A percentile compares a stretch with the other conserved stretches of the same genome.
Conservation (phyloP, 2,888 invertebrate genomes). For the Xestia ashworthii region DNA sequence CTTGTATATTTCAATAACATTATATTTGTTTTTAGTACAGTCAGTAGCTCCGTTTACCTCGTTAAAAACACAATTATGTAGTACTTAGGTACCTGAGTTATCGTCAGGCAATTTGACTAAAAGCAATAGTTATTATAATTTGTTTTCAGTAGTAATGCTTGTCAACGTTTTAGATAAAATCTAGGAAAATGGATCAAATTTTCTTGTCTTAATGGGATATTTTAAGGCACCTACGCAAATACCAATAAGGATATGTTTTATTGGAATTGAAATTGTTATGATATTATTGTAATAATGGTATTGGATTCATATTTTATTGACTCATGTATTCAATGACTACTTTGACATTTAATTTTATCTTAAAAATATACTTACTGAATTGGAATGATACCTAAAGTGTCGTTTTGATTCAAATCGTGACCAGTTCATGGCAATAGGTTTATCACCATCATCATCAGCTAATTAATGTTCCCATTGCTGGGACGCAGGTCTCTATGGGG, state of each 20-base stretch:
- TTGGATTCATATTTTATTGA: too few species aligned
- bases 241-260: neutral
- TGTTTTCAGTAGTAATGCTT: neutral
- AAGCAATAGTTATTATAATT: constrained; percentile 11
- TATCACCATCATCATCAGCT: too few species aligned
- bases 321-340: too few species aligned
- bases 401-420: neutral
- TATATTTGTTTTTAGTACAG: neutral
- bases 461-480: too few species aligned
- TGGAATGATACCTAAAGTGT: too few species aligned
- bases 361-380: too few species aligned
- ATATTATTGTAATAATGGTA: too few species aligned
- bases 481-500: too few species aligned
- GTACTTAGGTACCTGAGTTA: neutral
- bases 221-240: neutral
- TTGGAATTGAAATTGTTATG: too few species aligned
- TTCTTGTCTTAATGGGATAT: neutral
- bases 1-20: neutral
- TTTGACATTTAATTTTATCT: too few species aligned
- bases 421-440: neutral
- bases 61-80: constrained; percentile 7
- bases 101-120: constrained; percentile 12
- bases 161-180: neutral
- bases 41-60: neutral
- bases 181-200: neutral